A percentile compares a stretch with the other conserved stretches of the same genome.
These are phyloP conservation scores for Probosciger aterrimus DNA, from an alignment of 2,113 vertebrate genomes.

Conservation along the genomic window DNA sequence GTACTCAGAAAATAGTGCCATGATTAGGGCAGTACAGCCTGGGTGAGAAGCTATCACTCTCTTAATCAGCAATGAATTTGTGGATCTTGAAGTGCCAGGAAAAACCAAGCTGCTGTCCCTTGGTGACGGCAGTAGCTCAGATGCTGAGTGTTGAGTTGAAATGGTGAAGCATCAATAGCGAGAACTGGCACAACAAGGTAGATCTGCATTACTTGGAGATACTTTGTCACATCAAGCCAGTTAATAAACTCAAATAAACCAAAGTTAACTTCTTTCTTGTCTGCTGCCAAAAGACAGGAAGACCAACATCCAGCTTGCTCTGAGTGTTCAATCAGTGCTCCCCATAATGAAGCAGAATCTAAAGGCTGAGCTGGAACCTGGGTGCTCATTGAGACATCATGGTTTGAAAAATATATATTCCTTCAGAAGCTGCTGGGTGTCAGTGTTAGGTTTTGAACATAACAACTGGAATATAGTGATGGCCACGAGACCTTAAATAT, in stretches of 20 bases:
- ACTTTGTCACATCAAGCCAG: not conserved
- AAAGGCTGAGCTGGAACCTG: not conserved
- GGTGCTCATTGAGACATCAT: no score
- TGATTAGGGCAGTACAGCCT: not conserved
- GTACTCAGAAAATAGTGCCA: not conserved
- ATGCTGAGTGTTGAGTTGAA: not conserved
- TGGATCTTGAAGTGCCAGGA: not conserved
- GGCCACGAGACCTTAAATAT: no score
- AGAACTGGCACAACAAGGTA: not conserved
- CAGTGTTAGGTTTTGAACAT: not conserved
- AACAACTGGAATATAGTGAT: not conserved
- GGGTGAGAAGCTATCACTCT: not conserved
- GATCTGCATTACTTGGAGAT: not conserved
- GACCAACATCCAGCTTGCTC: not conserved
- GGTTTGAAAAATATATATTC: accelerated
- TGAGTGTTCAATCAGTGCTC: accelerated
- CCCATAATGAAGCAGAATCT: accelerated
- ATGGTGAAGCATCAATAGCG: not conserved
- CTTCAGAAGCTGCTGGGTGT: not conserved
- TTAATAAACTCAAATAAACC: not conserved
- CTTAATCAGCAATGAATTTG: not conserved
- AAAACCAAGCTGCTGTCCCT: not conserved
- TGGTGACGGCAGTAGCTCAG: not conserved
- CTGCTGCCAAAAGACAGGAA: not conserved
- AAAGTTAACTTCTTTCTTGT: not conserved